Conservation (phyloP, 2,797 vertebrate species). For the Halcyon leucocephala region DNA sequence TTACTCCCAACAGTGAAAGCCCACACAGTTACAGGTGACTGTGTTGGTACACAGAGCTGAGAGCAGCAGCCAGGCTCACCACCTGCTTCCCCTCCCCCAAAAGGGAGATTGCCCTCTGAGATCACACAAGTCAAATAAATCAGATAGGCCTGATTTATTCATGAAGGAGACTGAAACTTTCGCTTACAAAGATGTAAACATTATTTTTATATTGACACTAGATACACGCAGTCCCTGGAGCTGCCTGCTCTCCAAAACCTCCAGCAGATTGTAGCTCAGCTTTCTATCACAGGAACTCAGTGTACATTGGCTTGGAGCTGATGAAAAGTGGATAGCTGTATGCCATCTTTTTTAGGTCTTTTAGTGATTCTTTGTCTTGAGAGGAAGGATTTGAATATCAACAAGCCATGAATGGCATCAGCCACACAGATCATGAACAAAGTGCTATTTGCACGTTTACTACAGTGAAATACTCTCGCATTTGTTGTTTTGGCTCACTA, state of each 20-base stretch:
- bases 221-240: background rate
- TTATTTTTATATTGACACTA: background rate
- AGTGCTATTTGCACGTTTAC: background rate
- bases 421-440: background rate
- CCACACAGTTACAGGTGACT: accelerated
- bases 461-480: background rate
- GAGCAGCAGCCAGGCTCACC: background rate
- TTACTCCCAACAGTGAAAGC: background rate
- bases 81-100: background rate
- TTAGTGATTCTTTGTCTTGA: background rate
- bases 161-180: background rate
- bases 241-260: background rate
- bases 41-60: accelerated
- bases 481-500: background rate
- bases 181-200: background rate
- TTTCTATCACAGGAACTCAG: background rate
- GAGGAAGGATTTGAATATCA: background rate
- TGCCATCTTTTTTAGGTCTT: background rate
- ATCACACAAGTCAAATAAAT: background rate
- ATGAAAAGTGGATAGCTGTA: background rate
- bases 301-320: background rate
- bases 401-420: background rate
- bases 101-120: background rate
- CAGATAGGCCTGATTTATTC: background rate
- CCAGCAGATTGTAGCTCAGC: background rate